Conservation (phyloP, 30 jellyfish, hydroid and myxozoan species). For the Cassiopea xamachana region DNA sequence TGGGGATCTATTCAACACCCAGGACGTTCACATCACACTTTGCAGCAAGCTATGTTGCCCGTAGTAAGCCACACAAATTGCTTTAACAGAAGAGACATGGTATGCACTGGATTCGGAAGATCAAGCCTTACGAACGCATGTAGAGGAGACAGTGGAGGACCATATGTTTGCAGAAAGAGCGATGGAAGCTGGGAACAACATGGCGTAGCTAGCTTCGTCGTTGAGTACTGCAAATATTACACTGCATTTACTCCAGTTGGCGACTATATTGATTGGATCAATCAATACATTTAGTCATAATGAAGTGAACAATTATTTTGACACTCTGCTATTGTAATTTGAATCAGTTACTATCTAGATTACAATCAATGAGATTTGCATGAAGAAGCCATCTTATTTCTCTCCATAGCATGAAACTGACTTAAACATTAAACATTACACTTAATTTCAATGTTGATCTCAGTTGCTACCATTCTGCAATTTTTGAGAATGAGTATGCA, state of each 20-base stretch:
- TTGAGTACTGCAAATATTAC: conserved; percentile 61
- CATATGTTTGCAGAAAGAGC: conserved; percentile 53
- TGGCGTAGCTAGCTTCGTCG: conserved; percentile 80
- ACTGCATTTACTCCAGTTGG: conserved; percentile 75
- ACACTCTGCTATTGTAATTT: too few species aligned
- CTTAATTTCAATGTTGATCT: too few species aligned
- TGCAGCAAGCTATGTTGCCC: conserved; percentile 76
- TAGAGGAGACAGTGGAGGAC: conserved; percentile 69
- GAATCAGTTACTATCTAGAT: too few species aligned
- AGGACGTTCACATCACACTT: conserved; percentile 47
- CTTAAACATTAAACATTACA: too few species aligned
- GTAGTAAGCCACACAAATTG: conserved; percentile 48
- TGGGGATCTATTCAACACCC: conserved; percentile 78
- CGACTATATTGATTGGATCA: conserved; percentile 71
- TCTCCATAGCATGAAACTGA: too few species aligned
- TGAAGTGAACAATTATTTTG: too few species aligned
- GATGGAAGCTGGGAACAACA: conserved; percentile 72
- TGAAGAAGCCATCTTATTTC: too few species aligned
- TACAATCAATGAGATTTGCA: too few species aligned
- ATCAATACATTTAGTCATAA: conserved; percentile 15
- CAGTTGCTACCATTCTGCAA: too few species aligned
- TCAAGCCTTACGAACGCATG: conserved; percentile 61
- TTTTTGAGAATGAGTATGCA: too few species aligned
- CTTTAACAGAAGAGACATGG: conserved; percentile 49
- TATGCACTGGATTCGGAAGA: conserved; percentile 76